Base-by-base conservation (phyloP, 1,140 invertebrate species). In the Trichomalopsis sarcophagae region DNA sequence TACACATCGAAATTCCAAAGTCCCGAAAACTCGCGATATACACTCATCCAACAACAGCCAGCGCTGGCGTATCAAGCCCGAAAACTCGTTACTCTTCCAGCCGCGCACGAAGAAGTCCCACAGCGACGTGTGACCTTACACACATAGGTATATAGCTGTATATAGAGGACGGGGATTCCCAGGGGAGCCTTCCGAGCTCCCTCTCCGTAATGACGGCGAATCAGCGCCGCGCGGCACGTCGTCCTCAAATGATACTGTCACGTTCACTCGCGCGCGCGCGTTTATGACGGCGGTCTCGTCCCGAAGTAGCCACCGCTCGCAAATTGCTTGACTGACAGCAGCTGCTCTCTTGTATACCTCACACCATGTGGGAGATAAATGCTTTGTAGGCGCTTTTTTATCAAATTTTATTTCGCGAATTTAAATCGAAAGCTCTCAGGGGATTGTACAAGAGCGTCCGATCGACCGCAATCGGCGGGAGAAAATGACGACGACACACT, bases 321-420 rank as follows among this genome's bases (percentile, higher is more conserved):
- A 82, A 82, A 82, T 75, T 62, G 81, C 3, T 74, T 75, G 69
- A 23, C 47, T 55, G 71, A 55, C 73, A 55, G 17, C 21, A 11
- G 33, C 33, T 36, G 10, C 23, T 62, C 17, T 3, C 55, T 62
- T 17, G 21, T 62, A n/a, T 7, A n/a, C 47, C 47, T 17, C 47
- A 44, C 40, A 44, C 40, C 40, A 0, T 44, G 69, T 0, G 69
- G 33, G 27, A 73, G 69, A 73, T n/a, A 73, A 33, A 55, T 55
- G 50, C 50, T 55, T 55, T 55, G 50, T 55, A 55, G 50, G 2
- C 14, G 14, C 13, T 55, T 55, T 55, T 55, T 17, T 55, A n/a
- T n/a, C n/a, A n/a, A 50, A 50, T 50, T 50, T 50, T 50, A 50
- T 50, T 14, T 50, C 44, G 44, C 9, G 10, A 47, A 47, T 47